Conservation (phyloP, 1,140 invertebrate species). For the Octopus sinensis region DNA sequence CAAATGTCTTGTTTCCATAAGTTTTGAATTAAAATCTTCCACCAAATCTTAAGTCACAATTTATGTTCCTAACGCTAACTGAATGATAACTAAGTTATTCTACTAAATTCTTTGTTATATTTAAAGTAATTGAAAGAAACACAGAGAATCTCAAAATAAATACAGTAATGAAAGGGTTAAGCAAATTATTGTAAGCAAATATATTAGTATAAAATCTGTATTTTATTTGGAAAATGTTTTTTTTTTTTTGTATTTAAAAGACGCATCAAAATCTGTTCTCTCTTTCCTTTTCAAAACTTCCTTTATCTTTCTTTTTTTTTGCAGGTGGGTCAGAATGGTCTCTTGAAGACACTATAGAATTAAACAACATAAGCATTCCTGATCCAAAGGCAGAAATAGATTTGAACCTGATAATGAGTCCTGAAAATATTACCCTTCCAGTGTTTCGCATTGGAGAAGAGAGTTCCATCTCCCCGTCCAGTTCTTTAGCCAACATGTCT, state of each 20-base stretch:
- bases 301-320: slow-evolving; percentile 15
- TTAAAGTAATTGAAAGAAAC: no score
- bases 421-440: slow-evolving; percentile 18
- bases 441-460: slow-evolving; percentile 19
- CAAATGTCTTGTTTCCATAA: no score
- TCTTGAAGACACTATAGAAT: slow-evolving; percentile 79
- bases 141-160: no score
- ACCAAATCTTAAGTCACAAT: no score
- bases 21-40: no score
- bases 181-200: no score
- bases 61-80: no score
- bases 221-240: no score
- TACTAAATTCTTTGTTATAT: no score
- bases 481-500: slow-evolving; percentile 32
- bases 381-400: slow-evolving; percentile 54
- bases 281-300: neutral
- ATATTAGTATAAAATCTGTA: no score
- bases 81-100: no score
- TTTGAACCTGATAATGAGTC: slow-evolving; percentile 34
- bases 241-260: neutral
- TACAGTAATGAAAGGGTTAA: no score
- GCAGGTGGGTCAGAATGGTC: slow-evolving; percentile 88
- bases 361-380: slow-evolving; percentile 54
- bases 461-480: slow-evolving; percentile 28
- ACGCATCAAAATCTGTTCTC: neutral